Evolutionary conservation across 2,797 vertebrate genomes (phyloP).

Genomic region (Otolemur crassicaudatus): DNA sequence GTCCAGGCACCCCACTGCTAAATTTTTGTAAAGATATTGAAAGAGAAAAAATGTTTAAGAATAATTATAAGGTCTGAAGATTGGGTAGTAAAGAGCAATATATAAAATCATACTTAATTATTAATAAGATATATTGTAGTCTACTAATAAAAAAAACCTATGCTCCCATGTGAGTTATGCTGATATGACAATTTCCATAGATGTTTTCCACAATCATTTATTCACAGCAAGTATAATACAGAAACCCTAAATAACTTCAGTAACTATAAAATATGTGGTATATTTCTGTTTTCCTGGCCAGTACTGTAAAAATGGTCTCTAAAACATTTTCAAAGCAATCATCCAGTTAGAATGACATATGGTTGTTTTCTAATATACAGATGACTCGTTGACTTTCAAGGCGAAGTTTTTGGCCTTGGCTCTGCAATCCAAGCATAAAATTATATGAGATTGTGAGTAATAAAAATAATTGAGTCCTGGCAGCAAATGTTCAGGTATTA

Average conservation of each 20-base stretch:
- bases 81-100: neutral
- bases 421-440: neutral
- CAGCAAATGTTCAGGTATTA: neutral
- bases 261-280: neutral
- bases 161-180: neutral
- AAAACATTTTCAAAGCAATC: neutral
- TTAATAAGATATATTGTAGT: neutral
- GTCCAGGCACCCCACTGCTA: neutral
- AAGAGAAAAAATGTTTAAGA: neutral
- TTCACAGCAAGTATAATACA: neutral
- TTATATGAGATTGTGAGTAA: neutral
- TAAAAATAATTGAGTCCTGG: constrained; percentile 15
- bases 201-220: neutral
- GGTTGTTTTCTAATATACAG: neutral
- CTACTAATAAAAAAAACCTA: constrained; percentile 22
- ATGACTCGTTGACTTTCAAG: neutral
- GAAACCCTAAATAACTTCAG: neutral
- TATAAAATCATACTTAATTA: neutral
- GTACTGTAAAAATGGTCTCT: neutral
- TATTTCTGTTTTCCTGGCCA: neutral
- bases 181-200: neutral
- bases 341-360: neutral
- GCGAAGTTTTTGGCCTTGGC: neutral
- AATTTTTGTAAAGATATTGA: constrained; percentile 24
- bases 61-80: neutral